phyloP scores from a whole-genome alignment of 2,113 vertebrate genomes.

The Phasianus colchicus region DNA sequence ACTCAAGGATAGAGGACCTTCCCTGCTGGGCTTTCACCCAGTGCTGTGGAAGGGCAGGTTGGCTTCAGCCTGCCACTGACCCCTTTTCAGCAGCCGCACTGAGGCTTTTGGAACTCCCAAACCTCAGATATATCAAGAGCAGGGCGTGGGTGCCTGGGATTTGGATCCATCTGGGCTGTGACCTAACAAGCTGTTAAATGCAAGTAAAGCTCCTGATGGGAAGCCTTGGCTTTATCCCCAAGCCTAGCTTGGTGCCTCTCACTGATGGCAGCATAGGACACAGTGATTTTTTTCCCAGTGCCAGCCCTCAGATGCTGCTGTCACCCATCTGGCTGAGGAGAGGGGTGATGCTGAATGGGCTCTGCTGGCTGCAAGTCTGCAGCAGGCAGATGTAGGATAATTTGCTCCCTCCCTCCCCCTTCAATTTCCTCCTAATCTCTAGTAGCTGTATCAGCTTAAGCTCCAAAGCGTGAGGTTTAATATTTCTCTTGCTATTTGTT shows the following conservation, averaged over 20 bases:
- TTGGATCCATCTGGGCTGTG: background rate
- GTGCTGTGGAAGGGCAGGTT: fast-evolving
- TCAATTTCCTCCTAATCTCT: slow-evolving; percentile 50
- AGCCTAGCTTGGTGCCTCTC: fast-evolving
- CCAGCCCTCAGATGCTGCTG: background rate
- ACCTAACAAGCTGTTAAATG: background rate
- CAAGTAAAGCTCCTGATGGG: background rate
- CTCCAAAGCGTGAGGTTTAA: slow-evolving; percentile 30
- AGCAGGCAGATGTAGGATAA: slow-evolving; percentile 37
- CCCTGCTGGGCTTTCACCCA: background rate
- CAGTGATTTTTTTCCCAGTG: background rate
- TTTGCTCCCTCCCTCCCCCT: background rate
- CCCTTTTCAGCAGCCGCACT: background rate
- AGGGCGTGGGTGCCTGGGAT: background rate
- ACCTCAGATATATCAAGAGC: background rate
- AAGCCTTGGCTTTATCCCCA: background rate
- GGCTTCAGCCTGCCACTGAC: background rate
- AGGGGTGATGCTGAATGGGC: background rate
- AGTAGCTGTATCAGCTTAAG: slow-evolving; percentile 55
- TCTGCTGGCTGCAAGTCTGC: fast-evolving
- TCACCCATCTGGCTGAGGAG: background rate
- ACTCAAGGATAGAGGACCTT: slow-evolving; percentile 5
- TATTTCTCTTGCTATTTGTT: slow-evolving; percentile 37
- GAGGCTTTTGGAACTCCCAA: background rate
- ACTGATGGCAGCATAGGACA: background rate